phyloP scores from a whole-genome alignment of 2,113 vertebrate genomes.

The Columbina picui region DNA sequence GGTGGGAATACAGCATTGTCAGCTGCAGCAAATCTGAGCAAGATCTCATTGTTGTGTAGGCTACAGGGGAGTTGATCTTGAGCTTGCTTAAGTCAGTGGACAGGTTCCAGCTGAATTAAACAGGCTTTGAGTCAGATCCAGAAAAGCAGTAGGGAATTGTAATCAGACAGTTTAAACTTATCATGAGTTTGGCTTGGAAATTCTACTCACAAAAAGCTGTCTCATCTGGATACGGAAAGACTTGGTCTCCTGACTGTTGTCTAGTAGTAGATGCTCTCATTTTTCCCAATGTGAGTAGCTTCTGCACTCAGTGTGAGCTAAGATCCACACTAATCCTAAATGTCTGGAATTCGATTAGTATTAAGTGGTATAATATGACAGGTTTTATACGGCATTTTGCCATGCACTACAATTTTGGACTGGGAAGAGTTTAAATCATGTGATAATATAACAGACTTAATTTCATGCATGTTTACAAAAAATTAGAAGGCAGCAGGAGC shows the following conservation, averaged over 20 bases:
- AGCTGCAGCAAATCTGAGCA: slow-evolving; percentile 1
- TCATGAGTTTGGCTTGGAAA: slow-evolving; percentile 23
- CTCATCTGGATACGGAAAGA: neutral
- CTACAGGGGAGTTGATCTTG: neutral
- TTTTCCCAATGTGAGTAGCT: neutral
- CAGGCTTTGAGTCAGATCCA: slow-evolving; percentile 3
- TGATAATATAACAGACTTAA: neutral
- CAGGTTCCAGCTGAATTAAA: slow-evolving; percentile 15
- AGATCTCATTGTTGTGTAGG: neutral
- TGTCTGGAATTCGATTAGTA: neutral
- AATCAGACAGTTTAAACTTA: slow-evolving; percentile 24
- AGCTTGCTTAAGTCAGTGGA: neutral
- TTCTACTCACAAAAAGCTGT: neutral
- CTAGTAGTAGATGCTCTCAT: neutral
- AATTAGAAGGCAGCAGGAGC: neutral
- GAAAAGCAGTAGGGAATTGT: slow-evolving; percentile 20
- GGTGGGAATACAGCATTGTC: slow-evolving; percentile 6
- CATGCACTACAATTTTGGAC: neutral
- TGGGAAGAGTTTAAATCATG: neutral
- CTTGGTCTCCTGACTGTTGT: neutral
- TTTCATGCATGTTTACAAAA: neutral
- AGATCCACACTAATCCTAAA: neutral
- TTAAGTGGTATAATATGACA: neutral
- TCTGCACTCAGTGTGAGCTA: neutral
- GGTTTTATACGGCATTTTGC: neutral